Evolutionary conservation across 2,888 invertebrate species (phyloP).

Genomic region (Mythimna pallens): DNA sequence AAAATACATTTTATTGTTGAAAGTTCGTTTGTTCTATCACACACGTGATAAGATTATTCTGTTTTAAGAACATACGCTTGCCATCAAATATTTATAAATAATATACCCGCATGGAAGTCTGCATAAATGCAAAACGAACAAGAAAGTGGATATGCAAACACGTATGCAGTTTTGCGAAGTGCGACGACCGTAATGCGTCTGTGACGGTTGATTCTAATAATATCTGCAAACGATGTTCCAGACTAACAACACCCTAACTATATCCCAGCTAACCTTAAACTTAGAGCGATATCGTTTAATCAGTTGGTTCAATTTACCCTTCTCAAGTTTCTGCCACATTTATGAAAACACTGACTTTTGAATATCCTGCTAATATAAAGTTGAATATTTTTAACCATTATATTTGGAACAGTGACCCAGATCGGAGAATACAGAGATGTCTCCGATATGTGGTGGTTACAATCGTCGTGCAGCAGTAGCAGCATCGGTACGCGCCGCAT

Average conservation of each 20-base stretch:
- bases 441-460: conserved; percentile 67
- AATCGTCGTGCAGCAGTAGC: conserved; percentile 67
- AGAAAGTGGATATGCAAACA: conserved; percentile 67
- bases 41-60: conserved; percentile 24
- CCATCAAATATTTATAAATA: conserved; percentile 44
- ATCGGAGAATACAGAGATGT: conserved; percentile 65
- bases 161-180: conserved; percentile 76
- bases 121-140: conserved; percentile 52
- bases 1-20: too few species aligned
- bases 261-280: conserved; percentile 63
- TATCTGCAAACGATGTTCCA: conserved; percentile 72
- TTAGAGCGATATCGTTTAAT: conserved; percentile 28
- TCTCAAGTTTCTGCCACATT: conserved; percentile 23
- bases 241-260: conserved; percentile 54
- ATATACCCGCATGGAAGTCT: conserved; percentile 42
- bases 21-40: background rate
- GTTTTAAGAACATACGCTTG: conserved; percentile 19
- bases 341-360: conserved; percentile 25
- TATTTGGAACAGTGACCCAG: conserved; percentile 69
- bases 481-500: conserved; percentile 69
- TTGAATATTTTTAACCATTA: conserved; percentile 69
- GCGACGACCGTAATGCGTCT: conserved; percentile 80
- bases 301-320: conserved; percentile 25
- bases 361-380: conserved; percentile 29
- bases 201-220: conserved; percentile 78